Evolutionary conservation across 2,797 vertebrate species (phyloP).

Genomic region (Eulemur mongoz): DNA sequence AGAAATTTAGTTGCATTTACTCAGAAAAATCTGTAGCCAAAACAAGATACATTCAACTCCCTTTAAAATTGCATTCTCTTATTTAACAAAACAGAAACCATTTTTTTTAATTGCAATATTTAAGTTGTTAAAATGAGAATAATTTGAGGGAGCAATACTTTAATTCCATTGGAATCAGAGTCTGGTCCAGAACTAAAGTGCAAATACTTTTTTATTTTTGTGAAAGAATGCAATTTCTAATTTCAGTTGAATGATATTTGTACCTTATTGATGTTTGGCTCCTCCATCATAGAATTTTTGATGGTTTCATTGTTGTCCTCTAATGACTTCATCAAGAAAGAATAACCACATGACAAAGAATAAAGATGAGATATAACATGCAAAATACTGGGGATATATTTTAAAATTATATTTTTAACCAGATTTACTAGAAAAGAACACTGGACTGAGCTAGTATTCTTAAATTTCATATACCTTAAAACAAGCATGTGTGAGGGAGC

Average conservation of each 20-base stretch:
- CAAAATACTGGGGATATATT: conserved; percentile 81
- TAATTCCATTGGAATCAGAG: conserved; percentile 35
- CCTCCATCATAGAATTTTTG: conserved; percentile 92
- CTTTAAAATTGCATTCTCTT: conserved; percentile 77
- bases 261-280: conserved; percentile 92
- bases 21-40: conserved; percentile 67
- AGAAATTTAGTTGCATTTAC: conserved; percentile 52
- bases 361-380: conserved; percentile 85
- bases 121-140: conserved; percentile 24
- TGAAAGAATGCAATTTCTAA: conserved; percentile 71
- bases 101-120: conserved; percentile 22
- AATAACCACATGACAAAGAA: conserved; percentile 85
- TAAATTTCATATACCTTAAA: conserved; percentile 48
- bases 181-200: conserved; percentile 9
- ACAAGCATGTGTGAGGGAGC: not conserved
- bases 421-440: conserved; percentile 49
- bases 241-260: conserved; percentile 81
- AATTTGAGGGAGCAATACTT: not conserved
- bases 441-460: not conserved
- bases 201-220: conserved; percentile 26
- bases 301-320: conserved; percentile 92
- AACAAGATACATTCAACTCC: conserved; percentile 72
- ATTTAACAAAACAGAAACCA: conserved; percentile 35
- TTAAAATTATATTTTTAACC: conserved; percentile 22
- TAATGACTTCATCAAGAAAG: conserved; percentile 90